Conservation (phyloP, 2,888 invertebrate species). For the Melinaea marsaeus region DNA sequence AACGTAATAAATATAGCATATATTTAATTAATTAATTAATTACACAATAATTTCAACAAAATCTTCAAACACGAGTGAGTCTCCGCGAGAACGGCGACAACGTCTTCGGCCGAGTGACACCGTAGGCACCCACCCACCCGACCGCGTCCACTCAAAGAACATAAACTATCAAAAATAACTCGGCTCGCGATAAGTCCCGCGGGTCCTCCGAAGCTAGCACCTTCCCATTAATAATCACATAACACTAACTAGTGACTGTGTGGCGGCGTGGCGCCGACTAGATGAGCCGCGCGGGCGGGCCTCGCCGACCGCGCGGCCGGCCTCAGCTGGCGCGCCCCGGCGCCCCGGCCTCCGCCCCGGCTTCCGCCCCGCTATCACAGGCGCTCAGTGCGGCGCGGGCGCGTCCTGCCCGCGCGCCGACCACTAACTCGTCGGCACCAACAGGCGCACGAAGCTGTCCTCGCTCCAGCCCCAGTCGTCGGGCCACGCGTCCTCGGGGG, state of each 20-base stretch:
- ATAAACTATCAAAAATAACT: slow-evolving; percentile 78
- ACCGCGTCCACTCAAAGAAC: slow-evolving; percentile 75
- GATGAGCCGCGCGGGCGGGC: slow-evolving; percentile 46
- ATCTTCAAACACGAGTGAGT: slow-evolving; percentile 73
- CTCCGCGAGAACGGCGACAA: slow-evolving; percentile 66
- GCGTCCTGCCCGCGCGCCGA: slow-evolving; percentile 69
- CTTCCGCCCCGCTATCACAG: slow-evolving; percentile 59
- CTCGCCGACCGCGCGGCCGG: slow-evolving; percentile 48
- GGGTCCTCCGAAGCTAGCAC: slow-evolving; percentile 78
- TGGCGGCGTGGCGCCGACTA: slow-evolving; percentile 58
- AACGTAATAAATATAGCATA: slow-evolving; percentile 76
- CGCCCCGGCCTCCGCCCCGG: slow-evolving; percentile 62
- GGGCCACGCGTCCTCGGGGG: slow-evolving; percentile 87
- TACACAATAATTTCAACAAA: slow-evolving; percentile 78
- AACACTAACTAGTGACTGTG: slow-evolving; percentile 76
- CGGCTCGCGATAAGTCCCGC: slow-evolving; percentile 75
- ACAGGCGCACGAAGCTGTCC: slow-evolving; percentile 84
- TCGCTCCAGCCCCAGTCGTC: slow-evolving; percentile 80
- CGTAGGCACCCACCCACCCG: slow-evolving; percentile 60
- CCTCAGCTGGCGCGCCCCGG: slow-evolving; percentile 40
- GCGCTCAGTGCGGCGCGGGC: slow-evolving; percentile 73
- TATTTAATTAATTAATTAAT: slow-evolving; percentile 68
- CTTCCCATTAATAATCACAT: slow-evolving; percentile 76
- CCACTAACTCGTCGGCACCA: slow-evolving; percentile 83
- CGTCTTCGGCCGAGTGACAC: slow-evolving; percentile 73